These are phyloP conservation scores for Pseudomyrmex sp. DNA, from an alignment of 1,140 invertebrate species.

Conservation along the genomic window DNA sequence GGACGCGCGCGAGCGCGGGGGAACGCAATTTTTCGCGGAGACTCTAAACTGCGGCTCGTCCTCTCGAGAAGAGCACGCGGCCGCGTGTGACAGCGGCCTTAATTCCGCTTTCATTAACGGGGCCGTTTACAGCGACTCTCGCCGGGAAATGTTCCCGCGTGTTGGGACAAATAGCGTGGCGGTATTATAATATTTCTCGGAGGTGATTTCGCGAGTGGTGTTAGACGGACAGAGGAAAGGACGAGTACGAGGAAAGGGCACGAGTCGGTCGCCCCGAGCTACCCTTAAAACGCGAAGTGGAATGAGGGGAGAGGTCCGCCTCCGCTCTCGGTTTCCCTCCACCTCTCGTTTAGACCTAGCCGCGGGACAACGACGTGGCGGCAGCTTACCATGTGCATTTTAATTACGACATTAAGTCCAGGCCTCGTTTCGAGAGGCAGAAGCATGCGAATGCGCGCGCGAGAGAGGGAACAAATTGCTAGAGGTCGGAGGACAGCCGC, in stretches of 20 bases:
- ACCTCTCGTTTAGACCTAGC: slow-evolving; percentile 72
- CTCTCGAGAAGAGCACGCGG: slow-evolving; percentile 23
- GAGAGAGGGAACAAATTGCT: slow-evolving; percentile 16
- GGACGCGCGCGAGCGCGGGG: background rate
- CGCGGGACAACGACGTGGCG: slow-evolving; percentile 72
- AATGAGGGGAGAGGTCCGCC: background rate
- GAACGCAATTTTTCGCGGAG: slow-evolving; percentile 39
- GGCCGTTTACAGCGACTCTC: slow-evolving; percentile 35
- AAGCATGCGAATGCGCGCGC: slow-evolving; percentile 18
- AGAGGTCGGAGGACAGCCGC: slow-evolving; percentile 25
- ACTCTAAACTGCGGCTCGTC: slow-evolving; percentile 2
- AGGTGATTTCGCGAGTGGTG: slow-evolving; percentile 54
- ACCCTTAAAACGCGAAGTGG: slow-evolving; percentile 52
- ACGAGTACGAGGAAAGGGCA: background rate
- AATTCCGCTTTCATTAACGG: slow-evolving; percentile 60
- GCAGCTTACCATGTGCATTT: slow-evolving; percentile 80
- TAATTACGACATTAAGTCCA: slow-evolving; percentile 81
- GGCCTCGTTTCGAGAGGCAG: slow-evolving; percentile 66
- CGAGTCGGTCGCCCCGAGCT: slow-evolving; percentile 44
- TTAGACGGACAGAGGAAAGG: slow-evolving; percentile 56
- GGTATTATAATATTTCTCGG: slow-evolving; percentile 71
- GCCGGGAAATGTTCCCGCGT: slow-evolving; percentile 15
- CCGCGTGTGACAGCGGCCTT: slow-evolving; percentile 37
- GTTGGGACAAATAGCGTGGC: slow-evolving; percentile 60
- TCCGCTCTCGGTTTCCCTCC: background rate